Conservation (phyloP, 2,888 invertebrate species). For the Hypolimnas misippus region DNA sequence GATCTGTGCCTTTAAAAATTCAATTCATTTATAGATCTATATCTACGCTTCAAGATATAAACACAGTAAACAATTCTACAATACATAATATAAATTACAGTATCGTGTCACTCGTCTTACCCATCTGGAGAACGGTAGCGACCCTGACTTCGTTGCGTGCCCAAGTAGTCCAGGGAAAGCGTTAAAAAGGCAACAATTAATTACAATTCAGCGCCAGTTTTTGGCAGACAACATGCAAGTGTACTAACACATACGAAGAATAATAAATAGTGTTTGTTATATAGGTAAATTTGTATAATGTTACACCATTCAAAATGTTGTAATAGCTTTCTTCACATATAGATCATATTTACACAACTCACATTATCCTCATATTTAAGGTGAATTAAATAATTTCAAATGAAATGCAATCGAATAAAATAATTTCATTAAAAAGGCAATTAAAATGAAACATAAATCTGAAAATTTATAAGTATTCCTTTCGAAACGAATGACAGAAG, state of each 20-base stretch:
- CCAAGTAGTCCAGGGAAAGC: constrained; percentile 76
- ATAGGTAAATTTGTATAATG: not conserved
- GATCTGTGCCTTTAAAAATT: no score
- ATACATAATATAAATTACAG: not conserved
- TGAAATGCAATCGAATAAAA: not conserved
- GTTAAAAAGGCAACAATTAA: constrained; percentile 83
- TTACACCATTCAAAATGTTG: not conserved
- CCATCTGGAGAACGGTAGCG: constrained; percentile 89
- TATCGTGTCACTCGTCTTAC: constrained; percentile 72
- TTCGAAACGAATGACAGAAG: constrained; percentile 4
- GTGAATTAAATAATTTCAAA: constrained; percentile 2
- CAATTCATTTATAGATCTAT: no score
- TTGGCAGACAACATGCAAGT: constrained; percentile 39
- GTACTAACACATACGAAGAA: constrained; percentile 15
- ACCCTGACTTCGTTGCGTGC: constrained; percentile 86
- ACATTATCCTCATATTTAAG: not conserved
- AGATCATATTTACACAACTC: not conserved
- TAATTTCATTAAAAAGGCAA: not conserved
- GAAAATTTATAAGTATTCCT: not conserved
- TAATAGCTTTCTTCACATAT: not conserved
- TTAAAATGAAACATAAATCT: not conserved
- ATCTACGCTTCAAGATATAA: constrained; percentile 8
- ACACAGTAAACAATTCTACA: not conserved
- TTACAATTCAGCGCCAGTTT: constrained; percentile 75
- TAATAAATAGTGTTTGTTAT: constrained; percentile 6